Evolutionary conservation across 2,113 vertebrate genomes (phyloP).

Genomic region (Solea solea): DNA sequence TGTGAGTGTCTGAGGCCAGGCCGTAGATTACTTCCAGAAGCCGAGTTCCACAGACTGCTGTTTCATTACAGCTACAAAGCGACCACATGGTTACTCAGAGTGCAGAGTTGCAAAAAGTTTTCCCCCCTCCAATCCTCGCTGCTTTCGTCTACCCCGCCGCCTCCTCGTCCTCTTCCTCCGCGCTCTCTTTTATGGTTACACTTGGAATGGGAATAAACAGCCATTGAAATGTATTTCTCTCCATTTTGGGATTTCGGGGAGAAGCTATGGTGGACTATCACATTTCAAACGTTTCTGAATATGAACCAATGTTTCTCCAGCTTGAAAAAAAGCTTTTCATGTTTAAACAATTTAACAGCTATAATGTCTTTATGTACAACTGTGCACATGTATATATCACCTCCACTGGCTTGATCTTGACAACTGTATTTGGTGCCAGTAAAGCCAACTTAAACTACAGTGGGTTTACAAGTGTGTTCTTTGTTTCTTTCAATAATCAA

Average conservation of each 20-base stretch:
- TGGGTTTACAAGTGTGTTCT: too few relatives aligned
- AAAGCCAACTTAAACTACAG: too few relatives aligned
- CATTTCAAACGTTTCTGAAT: slow-evolving; percentile 63
- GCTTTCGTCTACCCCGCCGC: slow-evolving; percentile 21
- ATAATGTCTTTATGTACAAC: background rate
- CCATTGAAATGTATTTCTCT: slow-evolving; percentile 43
- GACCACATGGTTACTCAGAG: slow-evolving; percentile 69
- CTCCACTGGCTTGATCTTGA: background rate
- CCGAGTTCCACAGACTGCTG: slow-evolving; percentile 62
- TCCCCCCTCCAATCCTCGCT: slow-evolving; percentile 11
- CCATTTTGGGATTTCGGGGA: slow-evolving; percentile 35
- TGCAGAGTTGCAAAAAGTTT: slow-evolving; percentile 69
- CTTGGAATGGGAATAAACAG: slow-evolving; percentile 61
- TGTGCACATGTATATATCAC: background rate
- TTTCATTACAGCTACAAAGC: slow-evolving; percentile 78
- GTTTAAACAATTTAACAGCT: background rate
- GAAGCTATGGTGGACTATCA: slow-evolving; percentile 24
- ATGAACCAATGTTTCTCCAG: slow-evolving; percentile 30
- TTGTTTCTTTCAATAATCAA: too few relatives aligned
- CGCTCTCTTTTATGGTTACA: slow-evolving; percentile 58
- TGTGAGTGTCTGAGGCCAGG: slow-evolving; percentile 47
- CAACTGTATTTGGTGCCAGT: too few relatives aligned
- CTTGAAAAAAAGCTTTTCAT: slow-evolving; percentile 14
- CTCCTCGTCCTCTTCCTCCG: slow-evolving; percentile 29
- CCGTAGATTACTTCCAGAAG: slow-evolving; percentile 77